phyloP scores from a whole-genome alignment of 64 coral and sea anemone genomes.

The Porites australiensis region DNA sequence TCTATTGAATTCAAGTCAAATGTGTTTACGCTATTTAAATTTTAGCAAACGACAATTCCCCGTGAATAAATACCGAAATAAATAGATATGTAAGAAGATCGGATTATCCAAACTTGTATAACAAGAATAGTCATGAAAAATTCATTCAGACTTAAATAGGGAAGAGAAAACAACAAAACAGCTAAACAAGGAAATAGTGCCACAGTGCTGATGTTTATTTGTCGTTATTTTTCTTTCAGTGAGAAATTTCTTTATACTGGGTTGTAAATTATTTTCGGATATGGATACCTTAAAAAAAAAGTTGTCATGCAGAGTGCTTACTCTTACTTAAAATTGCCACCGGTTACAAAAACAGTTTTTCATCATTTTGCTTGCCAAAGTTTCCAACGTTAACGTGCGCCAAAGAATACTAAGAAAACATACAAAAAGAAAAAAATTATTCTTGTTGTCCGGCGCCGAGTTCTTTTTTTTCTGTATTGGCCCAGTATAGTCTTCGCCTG shows the following conservation, averaged over 20 bases:
- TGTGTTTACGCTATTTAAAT: background rate
- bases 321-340: background rate
- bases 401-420: background rate
- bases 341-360: background rate
- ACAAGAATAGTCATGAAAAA: background rate
- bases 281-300: too few species aligned
- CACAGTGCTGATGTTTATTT: background rate
- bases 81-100: background rate
- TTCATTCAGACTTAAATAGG: background rate
- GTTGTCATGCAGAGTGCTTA: background rate
- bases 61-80: background rate
- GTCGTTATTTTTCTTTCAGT: background rate
- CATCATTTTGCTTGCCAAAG: background rate
- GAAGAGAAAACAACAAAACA: background rate
- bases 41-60: background rate
- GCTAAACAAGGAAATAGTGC: background rate
- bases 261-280: too few species aligned
- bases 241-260: too few species aligned
- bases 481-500: background rate
- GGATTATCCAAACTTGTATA: background rate
- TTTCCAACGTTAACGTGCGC: background rate
- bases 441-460: too few species aligned
- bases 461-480: too few species aligned
- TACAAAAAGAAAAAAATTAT: too few species aligned
- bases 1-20: background rate